phyloP scores from a whole-genome alignment of 2,888 invertebrate species.

The Trisateles emortualis region DNA sequence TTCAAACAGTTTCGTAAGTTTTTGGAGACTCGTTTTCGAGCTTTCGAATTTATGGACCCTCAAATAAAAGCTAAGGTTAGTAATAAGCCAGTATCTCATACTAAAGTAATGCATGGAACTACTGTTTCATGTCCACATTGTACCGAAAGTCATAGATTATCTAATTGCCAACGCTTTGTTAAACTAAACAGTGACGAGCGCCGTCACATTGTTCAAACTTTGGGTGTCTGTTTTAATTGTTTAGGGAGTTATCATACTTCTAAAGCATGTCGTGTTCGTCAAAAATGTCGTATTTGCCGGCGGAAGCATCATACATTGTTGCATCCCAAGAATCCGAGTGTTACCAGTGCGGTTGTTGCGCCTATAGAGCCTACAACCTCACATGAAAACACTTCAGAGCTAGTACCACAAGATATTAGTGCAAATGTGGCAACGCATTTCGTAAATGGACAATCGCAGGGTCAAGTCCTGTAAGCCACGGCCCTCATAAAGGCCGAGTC shows the following conservation, averaged over 20 bases:
- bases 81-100: too few species aligned
- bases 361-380: not conserved
- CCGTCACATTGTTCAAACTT: too few species aligned
- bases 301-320: too few species aligned
- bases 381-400: slow-evolving; percentile 3
- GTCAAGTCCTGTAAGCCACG: slow-evolving; percentile 14
- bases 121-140: slow-evolving; percentile 7
- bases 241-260: slow-evolving; percentile 5
- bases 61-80: not conserved
- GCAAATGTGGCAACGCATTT: slow-evolving; percentile 9
- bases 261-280: not conserved
- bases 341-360: slow-evolving; percentile 1
- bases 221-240: slow-evolving; percentile 7
- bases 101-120: slow-evolving; percentile 2
- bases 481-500: slow-evolving; percentile 5
- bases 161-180: not conserved
- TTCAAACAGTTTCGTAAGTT: too few species aligned
- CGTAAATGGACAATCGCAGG: not conserved
- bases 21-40: too few species aligned
- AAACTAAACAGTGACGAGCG: not conserved
- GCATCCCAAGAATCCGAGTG: not conserved
- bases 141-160: not conserved
- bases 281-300: slow-evolving; percentile 7
- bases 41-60: slow-evolving; percentile 1
- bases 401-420: not conserved